phyloP scores from a whole-genome alignment of 2,888 invertebrate species.

The Volucella bombylans region DNA sequence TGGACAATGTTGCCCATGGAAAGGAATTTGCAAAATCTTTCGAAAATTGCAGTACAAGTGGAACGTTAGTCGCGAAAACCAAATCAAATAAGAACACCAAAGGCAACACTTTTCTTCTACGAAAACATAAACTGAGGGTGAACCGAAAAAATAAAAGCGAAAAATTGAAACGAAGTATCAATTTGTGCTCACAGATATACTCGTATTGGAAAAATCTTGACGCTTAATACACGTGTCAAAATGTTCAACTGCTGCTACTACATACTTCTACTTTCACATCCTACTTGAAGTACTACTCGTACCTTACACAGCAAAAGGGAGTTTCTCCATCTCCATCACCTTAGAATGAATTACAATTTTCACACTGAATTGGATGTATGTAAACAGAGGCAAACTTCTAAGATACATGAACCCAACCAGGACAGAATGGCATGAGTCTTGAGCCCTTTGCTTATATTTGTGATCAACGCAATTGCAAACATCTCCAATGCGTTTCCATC shows the following conservation, averaged over 20 bases:
- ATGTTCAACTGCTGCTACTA: constrained; percentile 43
- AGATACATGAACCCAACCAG: constrained; percentile 19
- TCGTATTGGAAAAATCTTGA: constrained; percentile 51
- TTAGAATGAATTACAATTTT: constrained; percentile 59
- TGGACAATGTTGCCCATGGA: not conserved
- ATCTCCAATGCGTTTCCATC: constrained; percentile 37
- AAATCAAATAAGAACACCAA: too few relatives aligned
- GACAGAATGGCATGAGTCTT: constrained; percentile 21
- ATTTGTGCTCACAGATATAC: constrained; percentile 49
- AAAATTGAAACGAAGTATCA: constrained; percentile 57
- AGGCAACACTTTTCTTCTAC: not conserved
- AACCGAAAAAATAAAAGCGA: not conserved
- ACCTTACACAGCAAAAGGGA: not conserved
- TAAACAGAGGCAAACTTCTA: constrained; percentile 9
- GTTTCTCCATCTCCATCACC: not conserved
- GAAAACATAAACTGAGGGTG: not conserved
- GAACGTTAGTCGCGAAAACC: too few relatives aligned
- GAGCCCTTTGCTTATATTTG: constrained; percentile 47
- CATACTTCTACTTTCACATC: not conserved
- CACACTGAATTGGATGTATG: constrained; percentile 59
- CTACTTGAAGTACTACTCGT: not conserved
- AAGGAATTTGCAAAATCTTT: too few relatives aligned
- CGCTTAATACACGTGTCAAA: constrained; percentile 66
- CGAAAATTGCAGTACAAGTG: too few relatives aligned
- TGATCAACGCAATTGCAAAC: constrained; percentile 62